A percentile compares a stretch with the other conserved stretches of the same genome.
These are phyloP conservation scores for Dryocosmus kuriphilus DNA, from an alignment of 2,888 invertebrate species.

Conservation along the genomic window DNA sequence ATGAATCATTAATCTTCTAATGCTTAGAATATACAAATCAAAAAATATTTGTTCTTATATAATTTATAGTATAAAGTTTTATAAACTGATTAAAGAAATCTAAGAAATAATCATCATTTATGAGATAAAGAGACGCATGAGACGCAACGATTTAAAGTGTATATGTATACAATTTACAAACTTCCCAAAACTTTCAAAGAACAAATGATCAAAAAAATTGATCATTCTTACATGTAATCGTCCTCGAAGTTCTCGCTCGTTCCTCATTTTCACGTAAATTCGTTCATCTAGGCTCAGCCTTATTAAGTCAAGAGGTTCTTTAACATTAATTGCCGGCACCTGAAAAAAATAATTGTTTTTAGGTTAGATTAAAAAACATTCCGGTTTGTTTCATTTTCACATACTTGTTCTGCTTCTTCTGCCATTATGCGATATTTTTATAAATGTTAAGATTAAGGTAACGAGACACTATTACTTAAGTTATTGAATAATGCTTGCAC, in stretches of 20 bases:
- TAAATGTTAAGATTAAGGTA: neutral
- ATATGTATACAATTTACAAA: too few species aligned
- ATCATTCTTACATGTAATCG: slow-evolving; percentile 89
- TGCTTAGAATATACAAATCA: too few species aligned
- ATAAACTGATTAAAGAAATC: too few species aligned
- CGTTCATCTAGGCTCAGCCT: slow-evolving; percentile 98
- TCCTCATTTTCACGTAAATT: slow-evolving; percentile 99
- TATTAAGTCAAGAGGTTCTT: slow-evolving; percentile 98
- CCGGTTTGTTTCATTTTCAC: slow-evolving; percentile 40
- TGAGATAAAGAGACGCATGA: too few species aligned
- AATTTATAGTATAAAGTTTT: too few species aligned
- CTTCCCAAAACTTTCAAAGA: too few species aligned
- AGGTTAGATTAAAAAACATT: slow-evolving; percentile 30
- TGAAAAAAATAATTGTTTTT: slow-evolving; percentile 69
- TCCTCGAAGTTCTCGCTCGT: slow-evolving; percentile 97
- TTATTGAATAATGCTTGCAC: neutral
- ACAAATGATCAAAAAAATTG: neutral
- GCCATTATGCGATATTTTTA: slow-evolving; percentile 63
- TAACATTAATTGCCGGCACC: slow-evolving; percentile 94
- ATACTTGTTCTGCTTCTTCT: slow-evolving; percentile 73
- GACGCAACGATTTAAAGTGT: too few species aligned
- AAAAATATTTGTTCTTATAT: too few species aligned
- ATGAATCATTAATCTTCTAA: too few species aligned
- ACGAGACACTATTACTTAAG: neutral
- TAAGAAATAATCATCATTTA: too few species aligned